These are phyloP conservation scores for Teleogryllus occipitalis DNA, from an alignment of 1,140 invertebrate genomes.

Conservation along the genomic window DNA sequence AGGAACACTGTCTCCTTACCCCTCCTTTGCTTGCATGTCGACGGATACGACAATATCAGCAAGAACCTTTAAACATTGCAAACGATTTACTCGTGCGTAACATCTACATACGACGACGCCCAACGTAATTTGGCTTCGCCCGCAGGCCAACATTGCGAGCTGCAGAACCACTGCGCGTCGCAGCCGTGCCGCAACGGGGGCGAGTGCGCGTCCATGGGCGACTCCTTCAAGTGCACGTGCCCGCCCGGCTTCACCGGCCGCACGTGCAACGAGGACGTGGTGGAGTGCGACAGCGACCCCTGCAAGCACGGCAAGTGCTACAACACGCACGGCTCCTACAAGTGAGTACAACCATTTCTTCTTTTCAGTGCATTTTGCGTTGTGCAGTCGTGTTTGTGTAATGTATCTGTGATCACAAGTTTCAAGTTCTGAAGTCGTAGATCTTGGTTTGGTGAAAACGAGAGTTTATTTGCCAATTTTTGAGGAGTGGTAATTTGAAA, in stretches of 20 bases:
- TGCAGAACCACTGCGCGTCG: slow-evolving; percentile 79
- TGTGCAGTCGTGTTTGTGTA: no score
- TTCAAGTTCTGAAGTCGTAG: no score
- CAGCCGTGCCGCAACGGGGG: slow-evolving; percentile 81
- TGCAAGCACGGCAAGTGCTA: slow-evolving; percentile 72
- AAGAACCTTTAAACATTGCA: no score
- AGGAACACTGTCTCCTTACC: no score
- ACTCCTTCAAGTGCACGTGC: slow-evolving; percentile 72
- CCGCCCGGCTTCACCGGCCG: slow-evolving; percentile 78
- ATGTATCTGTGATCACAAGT: no score
- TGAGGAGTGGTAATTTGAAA: no score
- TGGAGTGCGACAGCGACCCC: slow-evolving; percentile 72
- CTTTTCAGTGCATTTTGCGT: background rate
- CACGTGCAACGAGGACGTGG: slow-evolving; percentile 79
- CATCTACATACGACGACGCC: no score
- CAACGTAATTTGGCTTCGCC: background rate
- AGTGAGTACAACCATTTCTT: slow-evolving; percentile 49
- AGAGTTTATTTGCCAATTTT: no score
- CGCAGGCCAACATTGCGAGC: slow-evolving; percentile 78
- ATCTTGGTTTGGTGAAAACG: no score
- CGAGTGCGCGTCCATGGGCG: slow-evolving; percentile 62
- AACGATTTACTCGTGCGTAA: no score
- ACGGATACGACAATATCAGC: no score
- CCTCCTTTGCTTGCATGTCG: no score
- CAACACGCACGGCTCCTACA: slow-evolving; percentile 84